Base-by-base conservation (phyloP, 2,888 invertebrate species). In the Cephus spinipes region DNA sequence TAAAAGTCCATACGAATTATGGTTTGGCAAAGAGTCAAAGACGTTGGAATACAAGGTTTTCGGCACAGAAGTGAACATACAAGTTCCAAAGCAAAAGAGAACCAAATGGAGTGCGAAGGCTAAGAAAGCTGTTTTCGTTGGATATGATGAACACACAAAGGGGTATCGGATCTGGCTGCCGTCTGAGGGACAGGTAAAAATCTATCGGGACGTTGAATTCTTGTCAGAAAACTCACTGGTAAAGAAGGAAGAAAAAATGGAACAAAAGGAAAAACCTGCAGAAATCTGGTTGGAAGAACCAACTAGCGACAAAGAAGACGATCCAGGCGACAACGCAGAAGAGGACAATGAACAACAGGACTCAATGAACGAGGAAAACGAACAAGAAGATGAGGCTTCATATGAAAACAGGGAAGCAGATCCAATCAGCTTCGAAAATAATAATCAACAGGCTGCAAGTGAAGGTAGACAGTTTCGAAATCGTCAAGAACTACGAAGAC, bases 111-210 rank as follows among this genome's bases (percentile, higher is more conserved):
- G 81, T 34, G 40, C 76, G 3, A 84, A 84, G 75, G 74, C 78
- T 2, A 75, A 79, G 76, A 75, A 79, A 83, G 78, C 69, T 83
- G 77, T 87, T 12, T 79, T 88, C 68, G 83, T 90, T 23, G 88
- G 89, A 0, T 89, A 89, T 85, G 80, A 76, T 15, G 83, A 81
- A 15, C 83, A 84, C 2, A 80, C 85, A 23, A 83, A 79, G 11
- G 88, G 88, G n/a, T 88, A 88, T 36, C 85, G 85, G 76, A 85
- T 88, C 83, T 88, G 77, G 81, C 78, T 81, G 34, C 76, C 77
- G 15, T 15, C 33, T 0, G 73, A 79, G 34, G 15, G 30, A 30
- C 73, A 76, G 33, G 73, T 81, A 3, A 34, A 75, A 12, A 68
- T 75, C 12, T 73, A 69, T 34, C 75, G 79, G 55, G 80, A 81